Percentiles rank a stretch among this genome's conserved stretches.
Conservation (phyloP, 2,888 invertebrate species). For the Dinocampus coccinellae region DNA sequence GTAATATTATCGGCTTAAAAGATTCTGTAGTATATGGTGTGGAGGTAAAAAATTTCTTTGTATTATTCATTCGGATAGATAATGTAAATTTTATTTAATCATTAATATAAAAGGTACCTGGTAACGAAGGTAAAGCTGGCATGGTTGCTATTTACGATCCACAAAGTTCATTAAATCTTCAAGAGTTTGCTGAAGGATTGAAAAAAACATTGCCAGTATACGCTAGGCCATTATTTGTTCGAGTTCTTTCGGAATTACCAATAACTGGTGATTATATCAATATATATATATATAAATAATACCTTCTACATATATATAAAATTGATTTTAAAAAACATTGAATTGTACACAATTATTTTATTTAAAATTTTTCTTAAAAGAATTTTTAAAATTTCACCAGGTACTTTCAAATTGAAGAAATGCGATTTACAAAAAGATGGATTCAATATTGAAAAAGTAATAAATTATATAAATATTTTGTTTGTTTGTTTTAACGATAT, state of each 20-base stretch:
- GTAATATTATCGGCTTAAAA: slow-evolving; percentile 79
- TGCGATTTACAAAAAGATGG: slow-evolving; percentile 87
- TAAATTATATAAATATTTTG: slow-evolving; percentile 75
- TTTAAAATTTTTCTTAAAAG: slow-evolving; percentile 18
- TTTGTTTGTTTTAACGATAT: slow-evolving; percentile 66
- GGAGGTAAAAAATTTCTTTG: slow-evolving; percentile 76
- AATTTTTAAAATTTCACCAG: slow-evolving; percentile 71
- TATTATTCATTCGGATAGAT: too few relatives aligned
- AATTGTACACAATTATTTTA: slow-evolving; percentile 2
- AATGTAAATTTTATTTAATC: too few relatives aligned
- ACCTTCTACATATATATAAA: too few relatives aligned
- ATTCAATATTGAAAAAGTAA: slow-evolving; percentile 80
- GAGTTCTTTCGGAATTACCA: slow-evolving; percentile 83
- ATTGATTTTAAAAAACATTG: too few relatives aligned
- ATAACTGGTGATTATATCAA: slow-evolving; percentile 81
- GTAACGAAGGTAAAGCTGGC: slow-evolving; percentile 89
- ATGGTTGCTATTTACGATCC: slow-evolving; percentile 92
- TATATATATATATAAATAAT: not conserved
- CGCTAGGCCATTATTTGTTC: slow-evolving; percentile 90
- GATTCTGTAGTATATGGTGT: slow-evolving; percentile 94
- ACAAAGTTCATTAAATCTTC: slow-evolving; percentile 73
- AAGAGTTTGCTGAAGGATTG: slow-evolving; percentile 75
- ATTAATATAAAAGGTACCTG: slow-evolving; percentile 74
- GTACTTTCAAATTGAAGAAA: slow-evolving; percentile 95
- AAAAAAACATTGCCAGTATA: slow-evolving; percentile 84